Base-by-base conservation (phyloP, 37 sponge, comb jelly and placozoan species). In the Bolinopsis microptera region DNA sequence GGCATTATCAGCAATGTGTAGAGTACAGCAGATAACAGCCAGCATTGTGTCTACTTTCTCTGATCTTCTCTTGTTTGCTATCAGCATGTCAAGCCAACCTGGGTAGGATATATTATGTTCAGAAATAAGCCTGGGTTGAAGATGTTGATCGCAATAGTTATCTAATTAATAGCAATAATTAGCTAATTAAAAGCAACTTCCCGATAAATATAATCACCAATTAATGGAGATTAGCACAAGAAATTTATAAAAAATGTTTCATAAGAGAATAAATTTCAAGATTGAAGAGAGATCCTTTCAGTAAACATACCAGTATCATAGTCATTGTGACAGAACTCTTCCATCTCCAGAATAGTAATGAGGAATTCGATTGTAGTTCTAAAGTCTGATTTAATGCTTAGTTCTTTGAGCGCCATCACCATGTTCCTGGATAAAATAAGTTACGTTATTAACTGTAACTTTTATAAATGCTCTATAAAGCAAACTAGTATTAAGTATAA, bases 301-400 rank as follows among this genome's bases (percentile, higher is more conserved):
- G 13, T 13, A 48, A 5, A 86, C 90, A 1, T 24, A 86, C 90
- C 96, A 0, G 97, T 98, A 93, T 96, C 94, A 80, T 97, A 95
- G 75, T 69, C 69, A 94, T 98, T 98, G 77, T 69, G 82, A 31
- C 94, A 93, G 76, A 98, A 98, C 38, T 93, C 94, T 25, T 95
- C 95, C 39, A 96, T 96, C 94, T 98, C 96, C 90, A 98, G 93
- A 40, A 98, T 94, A 0, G 94, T 98, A 76, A 97, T 93, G 26
- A 98, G 96, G 93, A 95, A 98, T 94, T 98, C 99, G 32, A 98
- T 96, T 0, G 99, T 98, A 27, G 99, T 98, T 30, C 96, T 83
- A 94, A 98, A 98, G 94, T 98, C 99, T 21, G 97, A 97, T 69
- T 97, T 76, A 68, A 98, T 97, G 35, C 95, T 96, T 41, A 98